Evolutionary conservation across 2,888 invertebrate genomes (phyloP).

Genomic region (Cosmorhoe ocellata): DNA sequence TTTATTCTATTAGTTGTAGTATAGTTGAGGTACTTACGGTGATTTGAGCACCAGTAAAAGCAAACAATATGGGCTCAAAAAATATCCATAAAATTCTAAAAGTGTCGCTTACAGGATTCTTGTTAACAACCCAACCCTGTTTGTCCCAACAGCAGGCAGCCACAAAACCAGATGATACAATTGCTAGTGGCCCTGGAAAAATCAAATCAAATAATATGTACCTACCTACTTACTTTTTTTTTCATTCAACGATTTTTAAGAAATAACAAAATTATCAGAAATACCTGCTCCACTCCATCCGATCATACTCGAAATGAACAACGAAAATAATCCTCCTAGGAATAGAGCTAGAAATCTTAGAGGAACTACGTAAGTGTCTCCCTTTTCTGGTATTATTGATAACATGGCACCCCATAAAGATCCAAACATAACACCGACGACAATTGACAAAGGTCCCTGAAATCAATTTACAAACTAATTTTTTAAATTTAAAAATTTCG

Average conservation of each 20-base stretch:
- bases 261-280: neutral
- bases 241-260: too few relatives aligned
- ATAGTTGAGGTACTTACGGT: slow-evolving; percentile 84
- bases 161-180: slow-evolving; percentile 87
- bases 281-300: slow-evolving; percentile 84
- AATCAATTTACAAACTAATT: slow-evolving; percentile 8
- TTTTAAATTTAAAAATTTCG: too few relatives aligned
- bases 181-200: slow-evolving; percentile 84
- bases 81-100: slow-evolving; percentile 93
- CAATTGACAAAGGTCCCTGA: slow-evolving; percentile 85
- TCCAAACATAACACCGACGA: slow-evolving; percentile 88
- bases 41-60: slow-evolving; percentile 93
- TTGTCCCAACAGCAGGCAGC: slow-evolving; percentile 87
- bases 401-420: slow-evolving; percentile 87
- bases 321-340: slow-evolving; percentile 87
- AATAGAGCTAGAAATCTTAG: slow-evolving; percentile 87
- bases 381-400: slow-evolving; percentile 87
- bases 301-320: slow-evolving; percentile 88
- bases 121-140: slow-evolving; percentile 88
- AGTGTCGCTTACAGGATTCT: slow-evolving; percentile 88
- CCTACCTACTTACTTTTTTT: too few relatives aligned
- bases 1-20: too few relatives aligned
- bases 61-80: slow-evolving; percentile 94
- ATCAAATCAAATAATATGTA: slow-evolving; percentile 28
- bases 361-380: slow-evolving; percentile 86